Percentiles rank a stretch among this genome's conserved stretches.
Conservation (phyloP, 2,113 vertebrate genomes). For the Nestor notabilis region DNA sequence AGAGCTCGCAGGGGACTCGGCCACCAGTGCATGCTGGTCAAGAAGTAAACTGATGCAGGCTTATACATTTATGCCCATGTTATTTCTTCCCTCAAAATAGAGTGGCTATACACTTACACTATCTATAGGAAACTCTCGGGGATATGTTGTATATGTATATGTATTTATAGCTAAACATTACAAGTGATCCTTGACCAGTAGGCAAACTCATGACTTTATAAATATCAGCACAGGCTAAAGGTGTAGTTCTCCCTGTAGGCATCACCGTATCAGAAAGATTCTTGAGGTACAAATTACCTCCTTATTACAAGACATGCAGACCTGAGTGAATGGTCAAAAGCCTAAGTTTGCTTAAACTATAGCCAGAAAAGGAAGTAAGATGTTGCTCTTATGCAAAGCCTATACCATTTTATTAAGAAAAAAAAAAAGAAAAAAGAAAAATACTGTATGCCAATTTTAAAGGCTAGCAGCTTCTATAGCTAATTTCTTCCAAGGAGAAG, state of each 20-base stretch:
- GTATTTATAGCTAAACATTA: not conserved
- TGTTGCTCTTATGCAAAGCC: not conserved
- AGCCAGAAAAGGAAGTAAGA: not conserved
- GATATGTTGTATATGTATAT: not conserved
- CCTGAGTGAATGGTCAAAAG: not conserved
- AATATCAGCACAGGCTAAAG: not conserved
- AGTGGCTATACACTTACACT: not conserved
- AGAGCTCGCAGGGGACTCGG: not conserved
- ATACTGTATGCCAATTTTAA: not conserved
- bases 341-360: not conserved
- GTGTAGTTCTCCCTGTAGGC: not conserved
- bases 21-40: not conserved
- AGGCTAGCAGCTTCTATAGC: not conserved
- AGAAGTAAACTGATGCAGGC: not conserved
- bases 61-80: accelerated
- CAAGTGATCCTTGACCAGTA: not conserved
- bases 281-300: not conserved
- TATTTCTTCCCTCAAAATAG: not conserved
- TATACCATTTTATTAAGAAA: accelerated
- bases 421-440: no score
- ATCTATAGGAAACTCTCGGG: not conserved
- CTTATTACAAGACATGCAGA: not conserved
- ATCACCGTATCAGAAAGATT: not conserved
- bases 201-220: not conserved
- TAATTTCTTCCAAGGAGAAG: not conserved